Evolutionary conservation across 1,140 invertebrate species (phyloP), one percentile per base, ranked within the genome.

Genomic region (Ips nitidus): DNA sequence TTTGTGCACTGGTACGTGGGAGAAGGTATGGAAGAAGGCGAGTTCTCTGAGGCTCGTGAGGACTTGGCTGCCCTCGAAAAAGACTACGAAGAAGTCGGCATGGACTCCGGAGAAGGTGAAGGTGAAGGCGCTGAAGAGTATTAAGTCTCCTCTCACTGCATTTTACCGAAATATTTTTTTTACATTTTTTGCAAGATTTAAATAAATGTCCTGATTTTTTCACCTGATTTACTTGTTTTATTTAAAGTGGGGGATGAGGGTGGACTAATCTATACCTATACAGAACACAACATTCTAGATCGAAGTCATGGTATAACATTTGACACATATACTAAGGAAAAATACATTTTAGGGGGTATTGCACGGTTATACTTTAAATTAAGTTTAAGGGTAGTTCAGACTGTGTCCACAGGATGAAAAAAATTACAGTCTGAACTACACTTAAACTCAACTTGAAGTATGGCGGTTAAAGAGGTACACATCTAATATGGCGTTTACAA

Each of bases 11-110:
- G 90, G 90, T 92, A 91, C 77, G 86, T 89, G 0, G 82, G 89
- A 4, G 91, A 93, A 79, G 90, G 91, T 73, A 90, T 91, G 89
- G 88, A 90, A 75, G 87, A 93, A 82, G 89, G 88, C 58, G 91
- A 93, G 80, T 94, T 94, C 83, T 87, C 86, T 2, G 93, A 95
- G 75, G 92, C 93, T 3, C 88, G 93, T 65, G 93, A 94, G 81
- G 91, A 94, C 83, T 81, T 93, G 77, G 91, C 92, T 5, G 90
- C 91, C 22, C 82, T 92, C 1, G 89, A 92, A 79, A 91, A 90
- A 79, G 91, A 93, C 78, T 87, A 88, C 75, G 86, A 87, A 78
- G 86, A 88, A 75, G 87, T 90, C 37, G 75, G 77, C 41, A 75
- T 75, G 71, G 78, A 80, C 52, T 77, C 75, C 42, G 74, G 73